Base-by-base conservation (phyloP, 2,797 vertebrate species). In the Natrix natrix region DNA sequence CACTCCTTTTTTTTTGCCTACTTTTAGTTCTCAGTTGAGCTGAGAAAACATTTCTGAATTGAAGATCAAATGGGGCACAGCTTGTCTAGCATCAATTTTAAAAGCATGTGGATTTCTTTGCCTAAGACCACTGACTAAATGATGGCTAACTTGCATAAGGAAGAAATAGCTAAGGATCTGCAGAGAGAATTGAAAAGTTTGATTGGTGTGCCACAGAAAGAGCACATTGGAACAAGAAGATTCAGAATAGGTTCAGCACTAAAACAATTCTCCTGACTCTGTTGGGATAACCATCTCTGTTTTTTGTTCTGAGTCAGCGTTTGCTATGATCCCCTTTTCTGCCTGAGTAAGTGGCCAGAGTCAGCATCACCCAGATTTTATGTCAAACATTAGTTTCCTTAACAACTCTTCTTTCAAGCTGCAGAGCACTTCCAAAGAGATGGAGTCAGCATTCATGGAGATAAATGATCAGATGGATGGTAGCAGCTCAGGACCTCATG, bases 371-470 rank as follows among this genome's bases (percentile, higher is more conserved):
- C 1, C 12, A 8, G 1, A 0, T 0, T 89, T 63, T 66, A 63
- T 88, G 48, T 92, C 63, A 61, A 32, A 48, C 20, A 32, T 86
- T 83, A 86, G 66, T 89, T 87, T 91, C 48, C 87, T 93, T 93
- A 89, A 93, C 63, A 8, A 52, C 87, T 78, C 56, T 90, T 78
- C 43, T 28, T 88, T 92, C 0, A 91, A 69, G 94, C 90, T 60
- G 13, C 56, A 89, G 83, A 93, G 54, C 56, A 52, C n/a, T 91
- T 87, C 94, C 63, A 0, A 28, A 93, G 93, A 95, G 93, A 66
- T 0, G 5, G 94, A 5, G 17, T 54, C 90, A 91, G 86, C 86
- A 93, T 91, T 83, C 60, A 91, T 37, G 22, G 11, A 88, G 54
- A 28, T 86, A 95, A 96, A 95, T 61, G 89, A 74, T 11, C 74